Base-by-base conservation (phyloP, 2,797 vertebrate species). In the Pteropus rufus region DNA sequence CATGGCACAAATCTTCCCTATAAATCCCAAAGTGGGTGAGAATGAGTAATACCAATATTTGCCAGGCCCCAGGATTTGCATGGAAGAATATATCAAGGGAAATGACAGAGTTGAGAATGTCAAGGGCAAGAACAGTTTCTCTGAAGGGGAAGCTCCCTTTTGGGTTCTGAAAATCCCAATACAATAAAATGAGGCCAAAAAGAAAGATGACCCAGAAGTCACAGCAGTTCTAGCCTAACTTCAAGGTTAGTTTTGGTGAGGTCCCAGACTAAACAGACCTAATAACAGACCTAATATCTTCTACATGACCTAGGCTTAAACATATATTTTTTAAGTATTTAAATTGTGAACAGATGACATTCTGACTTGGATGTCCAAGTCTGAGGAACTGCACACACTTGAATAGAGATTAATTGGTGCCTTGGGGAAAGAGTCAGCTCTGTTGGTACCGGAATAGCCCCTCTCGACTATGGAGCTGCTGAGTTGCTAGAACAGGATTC, bases 61-160 rank as follows among this genome's bases (percentile, higher is more conserved):
- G 41, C 31, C 82, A 80, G 49, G 46, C 26, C 58, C 62, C 24
- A 14, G 31, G 14, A 24, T 36, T 24, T 70, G n/a, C 14, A 21
- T 3, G 24, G 26, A 84, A 52, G 56, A 46, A 41, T 11, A 24
- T 7, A 10, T 3, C 0, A 0, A 73, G 31, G 31, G 5, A 36
- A 56, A 8, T 10, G 29, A 69, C 10, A 60, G 39, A 67, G 16
- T 82, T 49, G 39, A 81, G 34, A 14, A 19, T 15, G 14, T 65
- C 80, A 34, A 5, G 15, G 46, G 21, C 5, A 0, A 77, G 24
- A 75, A 85, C 10, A 84, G 34, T 9, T 41, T 39, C 79, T 70
- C 44, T n/a, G 19, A 41, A 15, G 18, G 29, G 18, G 29, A 24
- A 21, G 0, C 26, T 72, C 9, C 19, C 36, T 36, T 31, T 41